Percentiles rank a stretch among this genome's conserved stretches.
Conservation (phyloP, 2,888 invertebrate species). For the Agriopis leucophaearia region DNA sequence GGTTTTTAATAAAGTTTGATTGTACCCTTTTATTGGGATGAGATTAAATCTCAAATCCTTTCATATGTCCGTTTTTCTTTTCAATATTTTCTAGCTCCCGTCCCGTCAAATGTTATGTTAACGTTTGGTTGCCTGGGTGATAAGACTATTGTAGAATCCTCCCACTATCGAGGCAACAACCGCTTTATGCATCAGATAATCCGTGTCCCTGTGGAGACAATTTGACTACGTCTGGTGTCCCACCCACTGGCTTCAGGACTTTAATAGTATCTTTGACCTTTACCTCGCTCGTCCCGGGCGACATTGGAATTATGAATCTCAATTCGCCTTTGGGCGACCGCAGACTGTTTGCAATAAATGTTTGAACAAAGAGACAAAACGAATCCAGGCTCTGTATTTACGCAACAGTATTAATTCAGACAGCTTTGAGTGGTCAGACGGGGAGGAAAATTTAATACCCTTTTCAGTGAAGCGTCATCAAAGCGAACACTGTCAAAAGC, state of each 20-base stretch:
- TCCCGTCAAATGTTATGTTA: conserved; percentile 28
- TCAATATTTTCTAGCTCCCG: conserved; percentile 42
- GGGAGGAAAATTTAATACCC: conserved; percentile 78
- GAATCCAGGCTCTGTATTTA: conserved; percentile 55
- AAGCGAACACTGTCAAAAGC: conserved; percentile 83
- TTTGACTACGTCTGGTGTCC: conserved; percentile 65
- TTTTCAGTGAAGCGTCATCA: conserved; percentile 73
- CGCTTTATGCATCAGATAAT: conserved; percentile 71
- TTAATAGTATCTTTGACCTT: conserved; percentile 79
- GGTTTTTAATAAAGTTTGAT: conserved; percentile 63
- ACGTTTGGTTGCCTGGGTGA: conserved; percentile 39
- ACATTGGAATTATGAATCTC: conserved; percentile 64
- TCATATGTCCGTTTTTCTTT: conserved; percentile 37
- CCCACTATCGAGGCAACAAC: conserved; percentile 53
- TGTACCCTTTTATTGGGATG: conserved; percentile 55
- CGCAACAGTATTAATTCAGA: conserved; percentile 71
- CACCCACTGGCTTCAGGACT: conserved; percentile 59
- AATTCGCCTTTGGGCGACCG: conserved; percentile 68
- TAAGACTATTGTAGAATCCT: conserved; percentile 49
- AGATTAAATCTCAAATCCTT: conserved; percentile 54
- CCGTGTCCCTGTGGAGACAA: conserved; percentile 71
- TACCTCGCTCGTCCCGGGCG: conserved; percentile 64
- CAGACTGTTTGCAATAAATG: conserved; percentile 50
- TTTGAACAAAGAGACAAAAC: conserved; percentile 45
- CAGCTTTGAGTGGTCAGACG: conserved; percentile 71